A percentile compares a stretch with the other conserved stretches of the same genome.
phyloP scores from a whole-genome alignment of 2,797 vertebrate species.

The Cossypha caffra region DNA sequence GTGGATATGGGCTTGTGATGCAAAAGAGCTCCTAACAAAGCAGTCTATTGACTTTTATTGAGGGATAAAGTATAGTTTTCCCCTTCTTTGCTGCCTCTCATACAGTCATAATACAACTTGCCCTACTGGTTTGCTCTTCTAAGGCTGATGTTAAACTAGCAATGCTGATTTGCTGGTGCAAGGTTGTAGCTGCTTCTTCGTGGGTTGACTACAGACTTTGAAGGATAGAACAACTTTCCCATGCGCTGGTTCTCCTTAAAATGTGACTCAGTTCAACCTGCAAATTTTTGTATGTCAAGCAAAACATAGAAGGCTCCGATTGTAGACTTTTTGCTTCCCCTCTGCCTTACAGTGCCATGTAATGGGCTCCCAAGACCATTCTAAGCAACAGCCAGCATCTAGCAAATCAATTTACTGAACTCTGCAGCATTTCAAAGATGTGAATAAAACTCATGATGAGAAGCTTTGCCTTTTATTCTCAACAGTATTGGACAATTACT shows the following conservation, averaged over 20 bases:
- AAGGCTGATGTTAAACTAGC: neutral
- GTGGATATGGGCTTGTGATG: neutral
- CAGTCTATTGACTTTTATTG: neutral
- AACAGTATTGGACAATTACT: neutral
- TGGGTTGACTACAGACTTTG: neutral
- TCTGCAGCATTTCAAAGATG: neutral
- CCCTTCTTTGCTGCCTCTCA: neutral
- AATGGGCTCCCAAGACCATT: neutral
- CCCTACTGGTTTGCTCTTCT: neutral
- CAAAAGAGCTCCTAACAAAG: neutral
- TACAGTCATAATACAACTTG: neutral
- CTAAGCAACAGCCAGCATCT: neutral
- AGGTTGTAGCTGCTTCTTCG: neutral
- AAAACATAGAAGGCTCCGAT: neutral
- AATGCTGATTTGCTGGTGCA: neutral
- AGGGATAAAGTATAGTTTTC: neutral
- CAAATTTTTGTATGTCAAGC: neutral
- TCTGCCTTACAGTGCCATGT: neutral
- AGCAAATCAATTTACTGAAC: neutral
- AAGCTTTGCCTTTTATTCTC: neutral
- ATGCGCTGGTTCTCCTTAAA: neutral
- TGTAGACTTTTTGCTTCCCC: neutral
- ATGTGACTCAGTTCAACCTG: neutral
- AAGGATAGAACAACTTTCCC: neutral
- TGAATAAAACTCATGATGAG: neutral